Evolutionary conservation across 1,140 invertebrate species (phyloP), one percentile per base, ranked within the genome.

Genomic region (Temnothorax nylanderi): DNA sequence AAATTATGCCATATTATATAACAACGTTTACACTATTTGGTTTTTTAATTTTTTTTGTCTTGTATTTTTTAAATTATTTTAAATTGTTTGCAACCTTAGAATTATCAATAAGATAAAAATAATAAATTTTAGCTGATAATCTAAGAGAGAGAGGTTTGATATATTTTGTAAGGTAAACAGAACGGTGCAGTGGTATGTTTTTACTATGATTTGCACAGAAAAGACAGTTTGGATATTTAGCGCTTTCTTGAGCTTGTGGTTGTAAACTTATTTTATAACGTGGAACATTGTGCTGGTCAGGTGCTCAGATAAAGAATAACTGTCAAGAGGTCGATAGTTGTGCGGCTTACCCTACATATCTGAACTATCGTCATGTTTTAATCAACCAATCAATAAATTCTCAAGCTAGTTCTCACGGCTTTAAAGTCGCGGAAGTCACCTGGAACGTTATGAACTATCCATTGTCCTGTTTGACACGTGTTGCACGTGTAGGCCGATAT

Each of bases 341-440:
- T 69, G 18, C 49, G 69, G 77, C 78, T 84, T 90, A 90, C 85
- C 89, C 89, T 90, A 90, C 88, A 90, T 90, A 90, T 89, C 89
- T 87, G 85, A 87, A 89, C 89, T 72, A 54, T 54, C 51, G 78
- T 89, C 89, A 90, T 90, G 88, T 89, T 90, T 90, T 90, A 90
- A 90, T 89, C 89, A 90, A 89, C 72, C 88, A 89, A 90, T 89
- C 89, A 87, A 90, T 90, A 90, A 89, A 90, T 90, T 90, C 85
- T 84, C 88, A 78, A 67, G 74, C 56, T 67, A 88, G 82, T 89
- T 89, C 88, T 82, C 88, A 89, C 64, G 88, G 41, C 65, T 89
- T 85, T 89, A 87, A 90, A 90, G 85, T 84, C 72, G 58, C 88
- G 89, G 88, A 90, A 90, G 88, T 90, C 85, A 65, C 85, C 80